Evolutionary conservation across 2,113 vertebrate genomes (phyloP), one percentile per base, ranked within the genome.

Genomic region (Lepisosteus osseus): DNA sequence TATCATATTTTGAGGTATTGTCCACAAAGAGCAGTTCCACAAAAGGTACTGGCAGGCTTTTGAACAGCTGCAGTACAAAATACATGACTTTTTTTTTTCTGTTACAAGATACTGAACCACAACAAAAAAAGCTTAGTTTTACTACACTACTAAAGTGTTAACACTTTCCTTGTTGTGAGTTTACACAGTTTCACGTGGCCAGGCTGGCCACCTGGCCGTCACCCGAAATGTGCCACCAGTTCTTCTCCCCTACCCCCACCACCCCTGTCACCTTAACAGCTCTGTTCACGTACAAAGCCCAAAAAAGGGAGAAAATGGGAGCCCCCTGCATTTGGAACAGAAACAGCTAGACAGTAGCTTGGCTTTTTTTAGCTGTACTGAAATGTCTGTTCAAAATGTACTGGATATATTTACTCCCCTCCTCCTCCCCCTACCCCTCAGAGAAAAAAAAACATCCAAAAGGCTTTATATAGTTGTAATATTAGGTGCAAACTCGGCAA

Each of bases 401-500:
- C 73, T 62, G 75, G 79, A 61, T 51, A 69, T 76, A 83, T 74
- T 78, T 29, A 29, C 29, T 29, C 29, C 29, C 29, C 29, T 29
- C 29, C 29, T 29, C 29, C 29, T 29, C 29, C 29, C 29, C 29
- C 29, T 29, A 29, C 29, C 29, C 29, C 29, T 29, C 29, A 29
- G 29, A 29, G 29, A 29, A 29, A 29, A 74, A 77, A 77, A 80
- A 79, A 74, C 84, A 65, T 72, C 68, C 82, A 71, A 63, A 72
- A 75, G 67, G 77, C 78, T 82, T 83, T 82, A 84, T 83, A 78
- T 69, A 78, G 86, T 78, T 80, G 84, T 79, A 82, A 87, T 81
- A 85, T 87, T 85, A 88, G 90, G 90, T 92, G 89, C 91, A 93
- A 93, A 93, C 85, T 89, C 85, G 90, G 90, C 91, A 91, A 91